Conservation (phyloP, 2,888 invertebrate genomes). For the Anthophora plumipes region DNA sequence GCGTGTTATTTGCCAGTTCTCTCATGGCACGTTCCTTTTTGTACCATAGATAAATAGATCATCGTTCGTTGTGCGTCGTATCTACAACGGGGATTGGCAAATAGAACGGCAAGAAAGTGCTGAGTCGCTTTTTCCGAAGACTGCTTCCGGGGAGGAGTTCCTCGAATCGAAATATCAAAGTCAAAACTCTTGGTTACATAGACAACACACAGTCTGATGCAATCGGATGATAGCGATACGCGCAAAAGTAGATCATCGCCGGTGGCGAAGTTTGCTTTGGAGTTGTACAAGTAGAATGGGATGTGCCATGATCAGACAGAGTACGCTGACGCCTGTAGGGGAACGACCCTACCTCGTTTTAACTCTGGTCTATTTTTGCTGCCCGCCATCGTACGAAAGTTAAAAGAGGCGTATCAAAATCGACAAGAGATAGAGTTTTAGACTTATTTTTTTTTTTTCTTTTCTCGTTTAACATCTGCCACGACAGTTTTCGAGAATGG, state of each 20-base stretch:
- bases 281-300: slow-evolving; percentile 9
- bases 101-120: slow-evolving; percentile 13
- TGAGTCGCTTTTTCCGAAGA: slow-evolving; percentile 6
- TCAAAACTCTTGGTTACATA: not conserved
- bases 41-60: slow-evolving; percentile 2
- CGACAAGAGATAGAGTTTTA: not conserved
- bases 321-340: no score
- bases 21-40: no score
- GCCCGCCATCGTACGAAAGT: not conserved
- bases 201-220: slow-evolving; percentile 12
- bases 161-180: not conserved
- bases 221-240: not conserved
- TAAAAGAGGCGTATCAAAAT: not conserved
- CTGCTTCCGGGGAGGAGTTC: not conserved
- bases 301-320: not conserved
- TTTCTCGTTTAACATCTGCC: no score
- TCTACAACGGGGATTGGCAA: slow-evolving; percentile 27
- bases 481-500: no score
- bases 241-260: no score
- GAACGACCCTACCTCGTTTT: not conserved
- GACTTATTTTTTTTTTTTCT: no score
- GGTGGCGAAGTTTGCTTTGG: no score
- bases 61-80: not conserved
- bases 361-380: not conserved
- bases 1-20: not conserved